These are phyloP conservation scores for Phaethon lepturus DNA, from an alignment of 2,113 vertebrate genomes.

Conservation along the genomic window DNA sequence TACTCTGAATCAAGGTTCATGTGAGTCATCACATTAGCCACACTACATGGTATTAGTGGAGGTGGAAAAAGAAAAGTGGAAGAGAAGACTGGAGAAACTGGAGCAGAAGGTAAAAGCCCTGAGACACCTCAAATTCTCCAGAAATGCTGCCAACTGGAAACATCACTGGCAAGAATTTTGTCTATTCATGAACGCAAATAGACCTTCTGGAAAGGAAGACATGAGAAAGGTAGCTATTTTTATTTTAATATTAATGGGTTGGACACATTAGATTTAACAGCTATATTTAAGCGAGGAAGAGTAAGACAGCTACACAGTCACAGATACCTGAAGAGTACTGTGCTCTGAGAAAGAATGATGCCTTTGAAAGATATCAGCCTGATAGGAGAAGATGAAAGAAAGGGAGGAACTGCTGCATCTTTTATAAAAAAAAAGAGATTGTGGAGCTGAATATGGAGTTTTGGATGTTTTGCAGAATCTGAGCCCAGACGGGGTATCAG, in stretches of 20 bases:
- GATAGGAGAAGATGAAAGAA: not conserved
- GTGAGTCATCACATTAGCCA: not conserved
- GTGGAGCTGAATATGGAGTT: not conserved
- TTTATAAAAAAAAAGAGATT: not conserved
- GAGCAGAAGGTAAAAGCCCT: not conserved
- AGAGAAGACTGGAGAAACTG: not conserved
- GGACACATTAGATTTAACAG: not conserved
- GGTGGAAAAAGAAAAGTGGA: not conserved
- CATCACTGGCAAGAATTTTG: not conserved
- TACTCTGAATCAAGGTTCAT: not conserved
- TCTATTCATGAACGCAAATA: not conserved
- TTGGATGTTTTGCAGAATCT: not conserved
- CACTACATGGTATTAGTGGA: not conserved
- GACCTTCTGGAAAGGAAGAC: conserved; percentile 17
- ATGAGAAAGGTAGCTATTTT: not conserved
- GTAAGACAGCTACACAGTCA: not conserved
- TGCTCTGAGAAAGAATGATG: not conserved
- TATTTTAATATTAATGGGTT: not conserved
- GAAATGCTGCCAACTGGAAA: not conserved
- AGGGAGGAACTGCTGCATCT: conserved; percentile 14
- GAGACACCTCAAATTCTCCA: not conserved
- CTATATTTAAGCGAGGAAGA: not conserved
- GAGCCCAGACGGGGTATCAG: conserved; percentile 10
- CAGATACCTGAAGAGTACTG: not conserved
- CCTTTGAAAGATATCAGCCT: not conserved